phyloP scores from a whole-genome alignment of 2,797 vertebrate species.

The Enteromius afrohamiltoni region DNA sequence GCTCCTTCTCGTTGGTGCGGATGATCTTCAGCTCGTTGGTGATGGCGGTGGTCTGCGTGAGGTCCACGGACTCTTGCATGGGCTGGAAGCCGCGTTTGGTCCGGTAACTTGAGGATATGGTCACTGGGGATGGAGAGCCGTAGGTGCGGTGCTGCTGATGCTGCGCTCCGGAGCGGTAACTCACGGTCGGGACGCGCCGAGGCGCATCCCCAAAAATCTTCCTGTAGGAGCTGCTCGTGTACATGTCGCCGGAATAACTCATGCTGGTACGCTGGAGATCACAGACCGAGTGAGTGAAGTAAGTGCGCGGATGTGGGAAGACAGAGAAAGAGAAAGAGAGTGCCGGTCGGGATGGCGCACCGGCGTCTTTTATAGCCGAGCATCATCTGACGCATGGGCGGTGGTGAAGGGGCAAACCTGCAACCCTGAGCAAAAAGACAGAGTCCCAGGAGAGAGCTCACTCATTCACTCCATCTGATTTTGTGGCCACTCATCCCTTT shows the following conservation, averaged over 20 bases:
- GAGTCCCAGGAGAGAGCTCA: constrained; percentile 66
- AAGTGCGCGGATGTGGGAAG: constrained; percentile 36
- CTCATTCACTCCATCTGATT: constrained; percentile 4
- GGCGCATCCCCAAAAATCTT: constrained; percentile 82
- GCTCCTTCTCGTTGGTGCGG: constrained; percentile 84
- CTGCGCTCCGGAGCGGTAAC: constrained; percentile 68
- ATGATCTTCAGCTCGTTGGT: constrained; percentile 85
- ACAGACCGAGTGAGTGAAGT: constrained; percentile 34
- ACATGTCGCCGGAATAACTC: constrained; percentile 77
- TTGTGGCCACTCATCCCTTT: constrained; percentile 40
- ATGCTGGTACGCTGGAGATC: constrained; percentile 62
- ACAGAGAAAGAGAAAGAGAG: constrained; percentile 64
- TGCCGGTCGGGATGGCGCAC: constrained; percentile 67
- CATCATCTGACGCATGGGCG: constrained; percentile 80
- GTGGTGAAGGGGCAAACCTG: constrained; percentile 72
- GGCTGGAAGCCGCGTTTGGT: constrained; percentile 72
- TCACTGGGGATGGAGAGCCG: constrained; percentile 64
- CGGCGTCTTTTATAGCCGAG: constrained; percentile 74
- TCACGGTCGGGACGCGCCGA: constrained; percentile 68
- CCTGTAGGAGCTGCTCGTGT: constrained; percentile 80
- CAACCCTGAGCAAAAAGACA: constrained; percentile 72
- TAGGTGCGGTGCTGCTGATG: constrained; percentile 70
- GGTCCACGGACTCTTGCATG: constrained; percentile 74
- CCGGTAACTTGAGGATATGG: constrained; percentile 73
- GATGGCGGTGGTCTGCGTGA: constrained; percentile 80